These are phyloP conservation scores for Leptopilina boulardi DNA, from an alignment of 1,140 invertebrate genomes.

Conservation along the genomic window DNA sequence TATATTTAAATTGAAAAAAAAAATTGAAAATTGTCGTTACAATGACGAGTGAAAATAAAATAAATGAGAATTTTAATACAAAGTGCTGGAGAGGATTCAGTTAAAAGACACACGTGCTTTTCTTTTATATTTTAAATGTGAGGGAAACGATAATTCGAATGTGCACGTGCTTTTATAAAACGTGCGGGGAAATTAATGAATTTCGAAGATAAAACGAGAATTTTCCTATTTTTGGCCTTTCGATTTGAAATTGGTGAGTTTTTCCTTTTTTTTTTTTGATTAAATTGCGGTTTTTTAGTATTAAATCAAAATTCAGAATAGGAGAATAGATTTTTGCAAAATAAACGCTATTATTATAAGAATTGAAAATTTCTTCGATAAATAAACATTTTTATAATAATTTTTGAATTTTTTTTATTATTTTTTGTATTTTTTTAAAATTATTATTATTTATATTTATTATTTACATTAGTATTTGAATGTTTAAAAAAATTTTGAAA, in stretches of 20 bases:
- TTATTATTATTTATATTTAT: too few species aligned
- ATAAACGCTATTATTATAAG: too few species aligned
- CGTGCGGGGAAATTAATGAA: neutral
- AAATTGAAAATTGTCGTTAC: neutral
- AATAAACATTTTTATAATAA: too few species aligned
- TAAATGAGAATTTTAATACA: neutral
- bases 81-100: neutral
- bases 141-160: neutral
- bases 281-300: neutral
- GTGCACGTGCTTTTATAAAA: neutral
- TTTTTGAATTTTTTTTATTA: too few species aligned
- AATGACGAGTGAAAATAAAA: slow-evolving; percentile 1
- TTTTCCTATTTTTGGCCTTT: neutral
- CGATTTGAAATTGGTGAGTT: neutral
- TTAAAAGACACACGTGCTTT: neutral
- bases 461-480: too few species aligned
- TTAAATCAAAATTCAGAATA: neutral
- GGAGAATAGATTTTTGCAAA: too few species aligned
- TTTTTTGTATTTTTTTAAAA: too few species aligned
- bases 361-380: too few species aligned
- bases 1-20: neutral
- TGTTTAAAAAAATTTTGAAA: too few species aligned
- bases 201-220: neutral
- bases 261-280: neutral
- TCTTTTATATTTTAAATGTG: slow-evolving; percentile 20